Evolutionary conservation across 2,888 invertebrate genomes (phyloP), one percentile per base, ranked within the genome.

Genomic region (Aplocera efformata): DNA sequence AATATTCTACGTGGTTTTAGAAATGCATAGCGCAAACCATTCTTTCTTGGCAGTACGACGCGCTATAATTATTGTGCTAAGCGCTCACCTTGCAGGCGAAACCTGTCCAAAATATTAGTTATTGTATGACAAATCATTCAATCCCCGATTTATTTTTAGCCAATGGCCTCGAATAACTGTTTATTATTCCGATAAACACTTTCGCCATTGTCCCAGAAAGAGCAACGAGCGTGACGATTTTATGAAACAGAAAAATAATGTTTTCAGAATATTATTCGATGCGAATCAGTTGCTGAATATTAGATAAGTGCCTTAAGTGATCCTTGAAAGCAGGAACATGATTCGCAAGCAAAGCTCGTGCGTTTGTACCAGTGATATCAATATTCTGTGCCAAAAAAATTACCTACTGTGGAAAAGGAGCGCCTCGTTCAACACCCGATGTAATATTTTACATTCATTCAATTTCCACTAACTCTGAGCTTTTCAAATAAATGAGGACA

Each of bases 171-270:
- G 54, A 26, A 37, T 39, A 48, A 46, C 62, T 63, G 53, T 26
- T 71, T 71, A 38, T 44, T 56, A 71, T 71, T 66, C 71, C 35
- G 43, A 37, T 22, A 52, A 47, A 61, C 13, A 17, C 60, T 68
- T 71, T 67, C 67, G 58, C 60, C 58, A 60, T 66, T 60, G 62
- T 68, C 46, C 49, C 56, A 23, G 60, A 61, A 65, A 53, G 58
- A 64, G 46, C 29, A 38, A 17, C 38, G 35, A 57, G 25, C 54
- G 71, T 69, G 67, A 68, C 38, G 28, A 39, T 48, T 63, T 63
- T 68, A 33, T 49, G 51, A 56, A 68, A 65, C 58, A 35, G 52
- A 32, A 52, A 57, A 54, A 42, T n/a, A 56, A 42, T 51, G 53
- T 52, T 54, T 62, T 62, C 49, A 37, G 48, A 32, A 36, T 42